Percentiles rank a stretch among this genome's conserved stretches.
Conservation (phyloP, 2,888 invertebrate species). For the Acleris cristana region DNA sequence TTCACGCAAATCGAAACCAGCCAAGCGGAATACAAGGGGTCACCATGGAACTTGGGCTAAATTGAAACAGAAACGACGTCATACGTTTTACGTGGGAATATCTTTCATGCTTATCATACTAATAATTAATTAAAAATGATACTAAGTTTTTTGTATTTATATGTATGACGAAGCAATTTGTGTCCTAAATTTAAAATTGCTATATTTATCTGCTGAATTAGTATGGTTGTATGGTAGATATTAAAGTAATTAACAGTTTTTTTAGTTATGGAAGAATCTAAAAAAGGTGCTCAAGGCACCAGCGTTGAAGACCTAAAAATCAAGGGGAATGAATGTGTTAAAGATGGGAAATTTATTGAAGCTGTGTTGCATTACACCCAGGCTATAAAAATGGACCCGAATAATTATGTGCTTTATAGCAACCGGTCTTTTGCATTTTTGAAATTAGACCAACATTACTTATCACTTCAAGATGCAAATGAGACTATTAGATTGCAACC, state of each 20-base stretch:
- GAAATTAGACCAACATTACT: slow-evolving; percentile 89
- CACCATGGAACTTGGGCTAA: too few relatives aligned
- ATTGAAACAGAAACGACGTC: too few relatives aligned
- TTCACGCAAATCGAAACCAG: too few relatives aligned
- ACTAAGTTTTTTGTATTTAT: slow-evolving; percentile 20
- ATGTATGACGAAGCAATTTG: slow-evolving; percentile 9
- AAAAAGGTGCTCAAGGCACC: slow-evolving; percentile 54
- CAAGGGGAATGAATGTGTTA: slow-evolving; percentile 90
- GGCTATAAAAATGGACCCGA: slow-evolving; percentile 89
- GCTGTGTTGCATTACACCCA: slow-evolving; percentile 91
- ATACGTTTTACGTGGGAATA: too few relatives aligned
- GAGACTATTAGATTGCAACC: slow-evolving; percentile 89
- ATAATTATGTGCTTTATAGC: slow-evolving; percentile 88
- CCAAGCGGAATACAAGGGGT: too few relatives aligned
- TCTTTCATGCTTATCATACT: slow-evolving; percentile 14
- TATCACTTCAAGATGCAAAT: slow-evolving; percentile 90
- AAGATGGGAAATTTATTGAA: slow-evolving; percentile 88
- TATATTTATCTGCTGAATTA: background rate
- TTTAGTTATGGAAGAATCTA: slow-evolving; percentile 64
- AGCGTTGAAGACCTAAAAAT: slow-evolving; percentile 86
- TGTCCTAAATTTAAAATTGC: background rate
- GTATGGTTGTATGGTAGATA: slow-evolving; percentile 14
- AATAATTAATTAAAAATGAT: slow-evolving; percentile 15
- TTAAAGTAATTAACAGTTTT: background rate
- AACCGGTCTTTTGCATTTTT: slow-evolving; percentile 92